These are phyloP conservation scores for Elysia crispata DNA, from an alignment of 2,888 invertebrate species.

Conservation along the genomic window DNA sequence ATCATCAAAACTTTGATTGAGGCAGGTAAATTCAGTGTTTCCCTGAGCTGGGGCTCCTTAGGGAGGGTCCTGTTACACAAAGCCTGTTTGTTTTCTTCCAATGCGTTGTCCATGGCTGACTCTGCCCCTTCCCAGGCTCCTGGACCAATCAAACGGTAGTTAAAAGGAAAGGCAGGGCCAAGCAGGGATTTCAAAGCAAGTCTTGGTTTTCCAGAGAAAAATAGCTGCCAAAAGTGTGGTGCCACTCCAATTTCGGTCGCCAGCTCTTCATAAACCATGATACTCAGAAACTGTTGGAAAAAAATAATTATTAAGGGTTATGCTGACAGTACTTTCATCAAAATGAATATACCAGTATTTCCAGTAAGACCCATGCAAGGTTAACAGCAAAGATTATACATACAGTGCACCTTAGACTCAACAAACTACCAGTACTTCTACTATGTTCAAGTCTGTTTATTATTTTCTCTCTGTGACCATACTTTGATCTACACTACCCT, in stretches of 20 bases:
- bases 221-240: not conserved
- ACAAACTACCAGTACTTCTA: too few species aligned
- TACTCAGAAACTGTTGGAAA: not conserved
- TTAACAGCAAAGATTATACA: not conserved
- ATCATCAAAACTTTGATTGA: too few species aligned
- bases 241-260: not conserved
- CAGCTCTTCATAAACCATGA: too few species aligned
- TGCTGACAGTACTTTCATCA: not conserved
- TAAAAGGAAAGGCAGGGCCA: slow-evolving; percentile 75
- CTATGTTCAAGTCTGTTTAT: too few species aligned
- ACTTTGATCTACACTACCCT: too few species aligned
- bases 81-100: not conserved
- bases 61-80: not conserved
- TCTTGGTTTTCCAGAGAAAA: slow-evolving; percentile 1
- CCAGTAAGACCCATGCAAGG: too few species aligned
- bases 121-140: slow-evolving; percentile 78
- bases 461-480: too few species aligned
- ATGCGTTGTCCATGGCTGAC: slow-evolving; percentile 70
- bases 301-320: not conserved
- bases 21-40: too few species aligned
- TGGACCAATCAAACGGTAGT: slow-evolving; percentile 77
- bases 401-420: too few species aligned
- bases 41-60: too few species aligned
- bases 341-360: too few species aligned
- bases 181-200: slow-evolving; percentile 68